Evolutionary conservation across 2,888 invertebrate species (phyloP).

Genomic region (Tetramorium bicarinatum): DNA sequence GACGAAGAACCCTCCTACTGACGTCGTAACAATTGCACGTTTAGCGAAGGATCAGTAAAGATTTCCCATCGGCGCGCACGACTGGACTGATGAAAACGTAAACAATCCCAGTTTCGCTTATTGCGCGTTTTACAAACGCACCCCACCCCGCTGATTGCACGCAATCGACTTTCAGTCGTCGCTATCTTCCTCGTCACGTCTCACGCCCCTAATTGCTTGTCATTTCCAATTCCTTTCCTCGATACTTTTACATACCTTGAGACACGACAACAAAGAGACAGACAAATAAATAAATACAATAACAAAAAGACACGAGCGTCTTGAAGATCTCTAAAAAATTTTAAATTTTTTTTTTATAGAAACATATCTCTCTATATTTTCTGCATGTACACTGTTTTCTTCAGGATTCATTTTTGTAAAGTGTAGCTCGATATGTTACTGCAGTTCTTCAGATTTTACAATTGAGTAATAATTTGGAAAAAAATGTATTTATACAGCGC

Average conservation of each 20-base stretch:
- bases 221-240: constrained; percentile 3
- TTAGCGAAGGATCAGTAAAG: constrained; percentile 24
- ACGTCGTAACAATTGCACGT: constrained; percentile 49
- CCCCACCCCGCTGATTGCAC: constrained; percentile 21
- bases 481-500: background rate
- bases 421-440: constrained; percentile 20
- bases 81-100: background rate
- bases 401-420: constrained; percentile 9
- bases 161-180: constrained; percentile 4
- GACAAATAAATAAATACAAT: constrained; percentile 34
- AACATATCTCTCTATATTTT: background rate
- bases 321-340: constrained; percentile 3
- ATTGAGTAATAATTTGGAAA: constrained; percentile 1
- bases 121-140: background rate
- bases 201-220: constrained; percentile 3
- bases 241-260: constrained; percentile 11
- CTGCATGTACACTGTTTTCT: background rate
- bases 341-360: background rate
- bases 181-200: constrained; percentile 2
- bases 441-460: background rate
- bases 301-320: constrained; percentile 28
- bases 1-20: constrained; percentile 36
- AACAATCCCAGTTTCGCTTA: constrained; percentile 21
- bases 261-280: constrained; percentile 23
- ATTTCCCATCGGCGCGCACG: constrained; percentile 17